Evolutionary conservation across 2,113 vertebrate species (phyloP), one percentile per base, ranked within the genome.

Genomic region (Xiphophorus hellerii): DNA sequence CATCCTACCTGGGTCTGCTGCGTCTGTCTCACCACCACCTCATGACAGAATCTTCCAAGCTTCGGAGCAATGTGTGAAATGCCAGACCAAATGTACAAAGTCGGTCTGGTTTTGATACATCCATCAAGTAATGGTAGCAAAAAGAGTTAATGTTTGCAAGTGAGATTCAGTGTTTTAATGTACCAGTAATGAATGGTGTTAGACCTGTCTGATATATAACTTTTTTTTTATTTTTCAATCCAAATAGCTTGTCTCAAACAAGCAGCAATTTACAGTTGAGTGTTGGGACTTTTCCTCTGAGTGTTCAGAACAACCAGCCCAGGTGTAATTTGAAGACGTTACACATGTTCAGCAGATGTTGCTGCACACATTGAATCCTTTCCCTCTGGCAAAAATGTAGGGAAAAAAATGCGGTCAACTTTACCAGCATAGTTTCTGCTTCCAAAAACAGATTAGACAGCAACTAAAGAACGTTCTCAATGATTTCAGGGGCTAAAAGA

Each of bases 261-360:
- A 33, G 27, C 39, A 58, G 22, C 51, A 60, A 62, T 28, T 33
- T 62, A 29, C 6, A 10, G 30, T 3, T 71, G 4, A 71, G 28
- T 72, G 48, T 70, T 3, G n/a, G 58, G 11, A 76, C 30, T 5
- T 15, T 35, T 7, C 60, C 4, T 42, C 35, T 44, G 71, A 54
- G 35, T 71, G 35, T 5, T 65, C 39, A 35, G 30, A 63, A 62
- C 30, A 37, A 73, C 20, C 68, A n/a, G 33, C 78, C 71, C 71
- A 29, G 82, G 79, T 76, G 66, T 66, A 66, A 76, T 66, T 74
- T 80, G 63, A 86, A 81, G 80, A 70, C 54, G 44, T 61, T 65
- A 70, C 87, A 87, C 86, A 80, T 91, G 87, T 82, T 89, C 17
- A 86, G 80, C 84, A 85, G 82, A 90, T 89, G 85, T 81, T 87